Evolutionary conservation across 1,140 invertebrate species (phyloP), one percentile per base, ranked within the genome.

Genomic region (Harlomillsia oculata): DNA sequence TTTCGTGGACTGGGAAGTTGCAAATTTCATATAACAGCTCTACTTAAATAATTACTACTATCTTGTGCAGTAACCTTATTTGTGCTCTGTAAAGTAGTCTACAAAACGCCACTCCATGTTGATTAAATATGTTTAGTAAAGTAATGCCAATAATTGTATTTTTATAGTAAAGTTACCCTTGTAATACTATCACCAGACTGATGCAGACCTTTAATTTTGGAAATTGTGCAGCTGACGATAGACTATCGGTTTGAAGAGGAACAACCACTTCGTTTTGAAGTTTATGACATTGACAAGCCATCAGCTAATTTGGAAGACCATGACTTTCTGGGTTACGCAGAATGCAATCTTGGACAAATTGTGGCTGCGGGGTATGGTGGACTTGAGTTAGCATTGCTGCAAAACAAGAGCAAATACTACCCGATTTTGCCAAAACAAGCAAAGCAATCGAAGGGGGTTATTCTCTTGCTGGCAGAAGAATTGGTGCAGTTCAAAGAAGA

Each of bases 211-310:
- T 3, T 21, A 40, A 13, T 13, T 44, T 44, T 32, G 20, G 28
- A 5, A 3, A 23, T 36, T 36, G 34, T 46, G 11, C 32, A 56
- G 56, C 14, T 52, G 23, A 44, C 32, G 16, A 64, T 73, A 23
- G 56, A 65, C 11, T 73, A 69, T 49, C 60, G 62, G 21, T 72
- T 73, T 63, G 76, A 77, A 66, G 72, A 77, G 64, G 74, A 75
- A 36, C 77, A 77, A 62, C 71, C 63, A 53, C 72, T 71, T 48
- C 68, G 66, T 48, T 73, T 80, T 66, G 70, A 72, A 60, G 66
- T 80, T 2, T 79, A 77, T 67, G 78, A 80, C 66, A 64, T 77
- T 37, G 78, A 80, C 63, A 76, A 75, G 50, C 60, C 66, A 36
- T 75, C 73, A 30, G 32, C 18, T 5, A 67, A 72, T 45, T 69